Percentiles rank a stretch among this genome's conserved stretches.
phyloP scores from a whole-genome alignment of 2,888 invertebrate species.

The Mesorhabditis belari region DNA sequence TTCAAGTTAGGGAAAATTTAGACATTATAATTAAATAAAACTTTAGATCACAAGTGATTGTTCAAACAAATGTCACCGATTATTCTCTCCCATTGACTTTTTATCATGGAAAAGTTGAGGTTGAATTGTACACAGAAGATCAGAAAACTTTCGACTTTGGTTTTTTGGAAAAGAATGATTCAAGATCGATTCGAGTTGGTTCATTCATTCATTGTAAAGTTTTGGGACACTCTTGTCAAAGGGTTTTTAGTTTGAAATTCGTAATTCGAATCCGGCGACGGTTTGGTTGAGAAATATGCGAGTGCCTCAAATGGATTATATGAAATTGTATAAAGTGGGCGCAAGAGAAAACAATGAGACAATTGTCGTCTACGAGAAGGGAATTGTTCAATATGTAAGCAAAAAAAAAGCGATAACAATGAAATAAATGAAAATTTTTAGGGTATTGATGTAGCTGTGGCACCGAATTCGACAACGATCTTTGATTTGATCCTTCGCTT shows the following conservation, averaged over 20 bases:
- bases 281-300: slow-evolving; percentile 60
- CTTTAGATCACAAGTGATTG: neutral
- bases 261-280: slow-evolving; percentile 71
- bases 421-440: too few relatives aligned
- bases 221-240: neutral
- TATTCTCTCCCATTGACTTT: neutral
- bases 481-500: neutral
- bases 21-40: neutral
- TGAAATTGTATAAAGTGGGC: slow-evolving; percentile 45
- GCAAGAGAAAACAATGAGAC: slow-evolving; percentile 5
- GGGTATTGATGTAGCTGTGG: neutral
- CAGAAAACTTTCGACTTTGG: slow-evolving; percentile 59
- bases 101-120: slow-evolving; percentile 44
- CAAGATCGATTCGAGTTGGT: slow-evolving; percentile 63
- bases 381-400: too few relatives aligned
- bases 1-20: neutral
- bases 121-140: slow-evolving; percentile 53
- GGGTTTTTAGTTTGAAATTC: slow-evolving; percentile 62
- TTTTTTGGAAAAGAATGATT: slow-evolving; percentile 59
- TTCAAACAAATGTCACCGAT: neutral
- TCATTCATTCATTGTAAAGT: neutral
- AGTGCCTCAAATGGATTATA: slow-evolving; percentile 21
- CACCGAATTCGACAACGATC: neutral
- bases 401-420: too few relatives aligned
- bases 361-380: slow-evolving; percentile 6